Evolutionary conservation across 2,888 invertebrate genomes (phyloP), one percentile per base, ranked within the genome.

Genomic region (Lasioglossum leucozonium): DNA sequence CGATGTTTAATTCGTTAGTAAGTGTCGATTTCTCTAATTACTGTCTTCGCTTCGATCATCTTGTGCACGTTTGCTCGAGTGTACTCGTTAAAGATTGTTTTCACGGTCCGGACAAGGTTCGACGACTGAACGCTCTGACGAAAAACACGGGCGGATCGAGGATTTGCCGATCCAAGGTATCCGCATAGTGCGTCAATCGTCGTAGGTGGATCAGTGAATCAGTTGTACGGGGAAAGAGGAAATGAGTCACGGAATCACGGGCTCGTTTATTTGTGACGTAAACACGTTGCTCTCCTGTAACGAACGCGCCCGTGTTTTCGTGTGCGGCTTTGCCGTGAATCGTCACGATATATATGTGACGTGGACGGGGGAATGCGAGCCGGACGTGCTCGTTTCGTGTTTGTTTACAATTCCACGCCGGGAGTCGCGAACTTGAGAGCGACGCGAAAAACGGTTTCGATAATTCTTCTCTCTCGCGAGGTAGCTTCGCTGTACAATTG

Each of bases 241-340:
- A 83, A 79, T 90, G 88, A 89, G 79, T 89, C 89, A 90, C 69
- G 62, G 1, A 34, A 1, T 34, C 18, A 18, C n/a, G n/a, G 65
- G 44, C 26, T 47, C 34, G 73, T 80, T 83, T 75, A 42, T 65
- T n/a, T 51, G 44, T 90, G 87, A 90, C 77, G 86, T 81, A 87
- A 90, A 76, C 71, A 44, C 58, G n/a, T n/a, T n/a, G 51, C 72
- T 55, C 72, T 55, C 5, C 69, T 80, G 51, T 44, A 72, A 18
- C 42, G n/a, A 80, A 65, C 22, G 34, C 13, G 3, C n/a, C n/a
- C n/a, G 65, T 40, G 62, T 69, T 81, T 71, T 67, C 72, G 77
- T 44, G 77, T 44, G 44, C 55, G 22, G 30, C 26, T 26, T 55
- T 30, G 5, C 22, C 55, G 26, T 22, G n/a, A 69, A 69, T 62